Evolutionary conservation across 35 echinoderm and acorn worm species (phyloP), one percentile per base, ranked within the genome.

Genomic region (Eucidaris tribuloides): DNA sequence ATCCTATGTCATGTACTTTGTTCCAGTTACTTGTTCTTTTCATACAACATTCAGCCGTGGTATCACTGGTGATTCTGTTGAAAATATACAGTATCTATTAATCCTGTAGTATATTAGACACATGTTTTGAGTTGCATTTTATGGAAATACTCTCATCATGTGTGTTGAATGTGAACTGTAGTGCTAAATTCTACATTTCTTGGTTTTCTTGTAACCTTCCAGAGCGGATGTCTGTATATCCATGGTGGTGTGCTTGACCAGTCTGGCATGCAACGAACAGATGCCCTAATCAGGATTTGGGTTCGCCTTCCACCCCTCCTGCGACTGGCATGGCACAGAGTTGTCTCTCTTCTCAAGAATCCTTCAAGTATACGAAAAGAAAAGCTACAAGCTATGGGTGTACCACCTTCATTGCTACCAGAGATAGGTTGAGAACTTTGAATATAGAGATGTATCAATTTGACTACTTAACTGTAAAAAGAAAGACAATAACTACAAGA

Each of bases 161-260:
- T 35, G 6, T 42, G 20, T 5, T 45, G 23, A 2, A 11, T 24
- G 7, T 20, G 5, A 15, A n/a, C 24, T 11, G 7, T 80, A 34
- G 39, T 27, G 58, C 0, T 2, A 33, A 43, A 22, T 55, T 35
- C 25, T 64, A n/a, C 19, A 45, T 30, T 68, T 71, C 7, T 49
- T 45, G 56, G 1, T 55, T 30, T 56, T 42, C 38, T 70, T 83
- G 17, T 52, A 0, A 36, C 45, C 11, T 61, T 72, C 15, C 83
- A 97, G 94, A 77, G 63, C 19, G 94, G 94, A 2, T 97, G 94
- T 50, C 45, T 97, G n/a, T 97, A 84, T 68, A 89, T 76, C 66
- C 90, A 97, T 82, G 94, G 94, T 5, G 94, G 94, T 55, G 94
- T 97, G 1, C 49, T 86, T 22, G 88, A 76, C 29, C 36, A 62